Evolutionary conservation across 2,888 invertebrate species (phyloP).

Genomic region (Drosophila picticornis): DNA sequence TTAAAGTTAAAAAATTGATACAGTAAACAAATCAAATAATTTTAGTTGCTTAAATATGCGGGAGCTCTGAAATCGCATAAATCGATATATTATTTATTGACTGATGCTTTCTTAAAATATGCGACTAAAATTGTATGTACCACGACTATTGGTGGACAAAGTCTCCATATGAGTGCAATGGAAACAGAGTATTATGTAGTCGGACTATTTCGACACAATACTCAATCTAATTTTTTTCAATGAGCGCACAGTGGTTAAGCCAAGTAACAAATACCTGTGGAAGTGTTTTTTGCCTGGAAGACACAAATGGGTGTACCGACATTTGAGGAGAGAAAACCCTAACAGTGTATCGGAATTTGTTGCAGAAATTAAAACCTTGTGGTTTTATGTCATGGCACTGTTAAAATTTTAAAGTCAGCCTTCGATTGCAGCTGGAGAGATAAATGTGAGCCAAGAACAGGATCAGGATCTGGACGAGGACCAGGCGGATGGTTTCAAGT

Average conservation of each 20-base stretch:
- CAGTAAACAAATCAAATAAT: not conserved
- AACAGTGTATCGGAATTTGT: not conserved
- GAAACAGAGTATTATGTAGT: not conserved
- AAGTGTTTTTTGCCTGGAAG: not conserved
- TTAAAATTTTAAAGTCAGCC: slow-evolving; percentile 30
- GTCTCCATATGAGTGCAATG: no score
- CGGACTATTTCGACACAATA: not conserved
- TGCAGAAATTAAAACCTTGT: not conserved
- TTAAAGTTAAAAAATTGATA: not conserved
- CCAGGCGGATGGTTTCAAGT: slow-evolving; percentile 27
- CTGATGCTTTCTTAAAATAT: not conserved
- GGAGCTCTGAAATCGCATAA: not conserved
- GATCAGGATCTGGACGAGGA: not conserved
- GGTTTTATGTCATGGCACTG: slow-evolving; percentile 13
- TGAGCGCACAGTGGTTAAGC: not conserved
- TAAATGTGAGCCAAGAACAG: not conserved
- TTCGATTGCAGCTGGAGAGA: slow-evolving; percentile 22
- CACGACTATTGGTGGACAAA: no score
- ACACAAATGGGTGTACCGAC: not conserved
- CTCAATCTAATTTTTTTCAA: not conserved
- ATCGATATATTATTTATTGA: not conserved
- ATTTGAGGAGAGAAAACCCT: not conserved
- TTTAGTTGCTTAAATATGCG: not conserved
- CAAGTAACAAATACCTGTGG: not conserved
- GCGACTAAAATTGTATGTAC: no score